Conservation (phyloP, 2,888 invertebrate species). For the Acrobasis suavella region DNA sequence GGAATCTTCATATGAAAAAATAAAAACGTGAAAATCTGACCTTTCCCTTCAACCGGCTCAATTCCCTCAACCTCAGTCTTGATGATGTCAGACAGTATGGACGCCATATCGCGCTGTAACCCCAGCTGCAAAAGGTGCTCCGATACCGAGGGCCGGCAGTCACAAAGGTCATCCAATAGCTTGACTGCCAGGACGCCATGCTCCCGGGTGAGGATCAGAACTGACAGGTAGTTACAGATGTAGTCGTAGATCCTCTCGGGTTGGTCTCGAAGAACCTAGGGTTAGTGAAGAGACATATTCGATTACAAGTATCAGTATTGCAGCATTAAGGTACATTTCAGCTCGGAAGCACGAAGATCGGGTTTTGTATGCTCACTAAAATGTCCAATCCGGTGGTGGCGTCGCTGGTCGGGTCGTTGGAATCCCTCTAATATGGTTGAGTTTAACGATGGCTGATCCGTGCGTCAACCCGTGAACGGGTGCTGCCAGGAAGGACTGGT, state of each 20-base stretch:
- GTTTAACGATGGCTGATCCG: no score
- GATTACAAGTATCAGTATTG: not conserved
- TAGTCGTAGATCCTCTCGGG: slow-evolving; percentile 85
- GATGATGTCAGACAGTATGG: slow-evolving; percentile 54
- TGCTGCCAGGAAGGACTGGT: no score
- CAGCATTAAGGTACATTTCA: no score
- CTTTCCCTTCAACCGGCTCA: slow-evolving; percentile 55
- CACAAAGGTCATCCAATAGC: slow-evolving; percentile 71
- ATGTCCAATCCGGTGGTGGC: no score
- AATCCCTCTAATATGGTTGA: no score
- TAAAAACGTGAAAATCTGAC: slow-evolving; percentile 34
- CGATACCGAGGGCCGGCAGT: slow-evolving; percentile 64
- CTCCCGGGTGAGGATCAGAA: slow-evolving; percentile 86
- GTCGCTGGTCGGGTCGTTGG: no score
- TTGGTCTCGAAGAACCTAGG: slow-evolving; percentile 85
- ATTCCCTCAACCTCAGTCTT: slow-evolving; percentile 58
- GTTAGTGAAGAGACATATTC: not conserved
- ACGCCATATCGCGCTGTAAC: slow-evolving; percentile 41
- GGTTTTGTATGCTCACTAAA: no score
- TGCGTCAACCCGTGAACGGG: no score
- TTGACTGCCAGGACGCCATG: slow-evolving; percentile 69
- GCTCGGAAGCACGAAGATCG: no score
- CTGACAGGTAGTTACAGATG: slow-evolving; percentile 88
- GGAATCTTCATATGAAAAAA: no score
- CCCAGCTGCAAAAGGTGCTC: slow-evolving; percentile 63